Percentiles rank a stretch among this genome's conserved stretches.
Evolutionary conservation across 2,113 vertebrate species (phyloP).

Genomic region (Sialia sialis): DNA sequence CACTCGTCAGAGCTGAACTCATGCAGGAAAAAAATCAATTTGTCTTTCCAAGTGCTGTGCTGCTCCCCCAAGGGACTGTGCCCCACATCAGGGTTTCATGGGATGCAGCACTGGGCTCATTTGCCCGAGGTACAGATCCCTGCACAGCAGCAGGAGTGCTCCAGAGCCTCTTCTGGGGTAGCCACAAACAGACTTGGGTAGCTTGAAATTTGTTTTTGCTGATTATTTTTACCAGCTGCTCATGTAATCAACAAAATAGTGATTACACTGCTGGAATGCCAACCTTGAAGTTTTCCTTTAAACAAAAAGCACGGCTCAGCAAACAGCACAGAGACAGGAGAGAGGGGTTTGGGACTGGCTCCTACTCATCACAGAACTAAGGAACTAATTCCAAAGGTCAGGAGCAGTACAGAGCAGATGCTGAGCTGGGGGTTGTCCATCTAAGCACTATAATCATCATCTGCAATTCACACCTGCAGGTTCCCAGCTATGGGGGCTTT

Average conservation of each 20-base stretch:
- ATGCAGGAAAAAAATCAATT: rapidly evolving
- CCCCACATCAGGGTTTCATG: rapidly evolving
- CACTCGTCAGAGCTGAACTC: neutral
- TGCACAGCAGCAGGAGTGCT: rapidly evolving
- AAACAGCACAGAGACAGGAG: neutral
- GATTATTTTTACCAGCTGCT: neutral
- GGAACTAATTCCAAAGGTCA: neutral
- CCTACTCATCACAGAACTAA: neutral
- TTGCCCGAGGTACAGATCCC: rapidly evolving
- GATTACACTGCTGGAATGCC: rapidly evolving
- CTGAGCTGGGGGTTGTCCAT: neutral
- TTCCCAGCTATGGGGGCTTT: rapidly evolving
- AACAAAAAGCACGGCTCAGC: neutral
- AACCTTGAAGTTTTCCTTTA: constrained; percentile 53
- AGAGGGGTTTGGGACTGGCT: neutral
- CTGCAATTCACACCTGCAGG: rapidly evolving
- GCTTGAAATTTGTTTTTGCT: neutral
- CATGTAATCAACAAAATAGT: rapidly evolving
- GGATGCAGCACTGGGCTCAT: rapidly evolving
- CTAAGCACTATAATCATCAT: neutral
- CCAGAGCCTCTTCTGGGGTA: rapidly evolving
- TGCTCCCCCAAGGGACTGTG: neutral
- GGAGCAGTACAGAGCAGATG: neutral
- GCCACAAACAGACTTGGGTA: rapidly evolving
- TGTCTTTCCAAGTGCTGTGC: neutral